Conservation (phyloP, 2,888 invertebrate genomes). For the Margaritifera margaritifera region DNA sequence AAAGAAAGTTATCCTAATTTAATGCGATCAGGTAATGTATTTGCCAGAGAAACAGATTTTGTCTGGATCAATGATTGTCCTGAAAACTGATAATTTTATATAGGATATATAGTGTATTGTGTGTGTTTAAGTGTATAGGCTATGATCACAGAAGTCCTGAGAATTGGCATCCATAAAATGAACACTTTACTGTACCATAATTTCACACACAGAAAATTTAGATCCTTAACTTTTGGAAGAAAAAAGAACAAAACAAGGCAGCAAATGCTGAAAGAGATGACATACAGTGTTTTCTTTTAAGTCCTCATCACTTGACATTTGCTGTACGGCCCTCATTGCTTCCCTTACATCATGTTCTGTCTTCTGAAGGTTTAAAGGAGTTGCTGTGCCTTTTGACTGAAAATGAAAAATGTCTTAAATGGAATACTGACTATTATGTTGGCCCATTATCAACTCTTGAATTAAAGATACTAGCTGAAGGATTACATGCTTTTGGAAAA, state of each 20-base stretch:
- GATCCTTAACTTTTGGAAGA: neutral
- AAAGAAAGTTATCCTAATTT: no score
- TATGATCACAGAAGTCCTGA: neutral
- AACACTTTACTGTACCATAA: neutral
- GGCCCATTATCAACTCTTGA: no score
- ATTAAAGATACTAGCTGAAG: no score
- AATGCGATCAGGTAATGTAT: no score
- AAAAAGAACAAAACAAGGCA: neutral
- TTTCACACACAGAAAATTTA: neutral
- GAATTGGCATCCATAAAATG: neutral
- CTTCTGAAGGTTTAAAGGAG: constrained; percentile 15
- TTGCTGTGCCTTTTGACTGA: no score
- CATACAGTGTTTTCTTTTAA: constrained; percentile 40
- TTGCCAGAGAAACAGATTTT: no score
- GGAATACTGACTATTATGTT: no score
- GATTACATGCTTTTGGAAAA: no score
- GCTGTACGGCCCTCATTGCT: constrained; percentile 58
- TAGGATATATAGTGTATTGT: no score
- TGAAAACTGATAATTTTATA: neutral
- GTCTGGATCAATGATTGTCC: no score
- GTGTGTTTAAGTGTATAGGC: no score
- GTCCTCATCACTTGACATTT: constrained; percentile 50
- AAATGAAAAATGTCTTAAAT: no score
- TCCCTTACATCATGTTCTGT: constrained; percentile 51
- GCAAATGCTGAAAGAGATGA: neutral